These are phyloP conservation scores for Mohoua ochrocephala DNA, from an alignment of 2,113 vertebrate species.

Conservation along the genomic window DNA sequence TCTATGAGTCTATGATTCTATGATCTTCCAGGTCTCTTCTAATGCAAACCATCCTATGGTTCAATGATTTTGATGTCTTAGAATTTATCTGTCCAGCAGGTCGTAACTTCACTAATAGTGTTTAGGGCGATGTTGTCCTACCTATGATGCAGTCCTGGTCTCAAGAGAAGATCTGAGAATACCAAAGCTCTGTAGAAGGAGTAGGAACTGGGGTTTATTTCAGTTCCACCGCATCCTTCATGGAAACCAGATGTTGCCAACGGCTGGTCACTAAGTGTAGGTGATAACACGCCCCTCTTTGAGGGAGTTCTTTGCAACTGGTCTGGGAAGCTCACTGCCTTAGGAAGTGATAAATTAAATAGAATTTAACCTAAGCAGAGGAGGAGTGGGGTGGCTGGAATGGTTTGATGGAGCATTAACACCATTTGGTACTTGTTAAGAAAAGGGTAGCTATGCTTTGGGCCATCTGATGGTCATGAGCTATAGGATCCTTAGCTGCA, in stretches of 20 bases:
- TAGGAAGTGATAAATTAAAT: background rate
- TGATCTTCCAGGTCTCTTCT: background rate
- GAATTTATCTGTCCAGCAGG: background rate
- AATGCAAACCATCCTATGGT: background rate
- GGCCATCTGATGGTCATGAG: background rate
- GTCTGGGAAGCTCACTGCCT: background rate
- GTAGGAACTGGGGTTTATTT: background rate
- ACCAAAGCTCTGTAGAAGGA: background rate
- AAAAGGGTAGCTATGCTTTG: background rate
- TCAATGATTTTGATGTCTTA: background rate
- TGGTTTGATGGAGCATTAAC: background rate
- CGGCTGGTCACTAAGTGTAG: background rate
- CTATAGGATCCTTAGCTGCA: background rate
- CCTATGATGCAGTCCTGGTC: background rate
- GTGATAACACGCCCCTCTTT: background rate
- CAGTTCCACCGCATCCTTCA: background rate
- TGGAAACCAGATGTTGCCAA: background rate
- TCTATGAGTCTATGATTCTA: background rate
- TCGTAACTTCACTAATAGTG: background rate
- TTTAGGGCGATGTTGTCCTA: background rate
- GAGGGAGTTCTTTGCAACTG: background rate
- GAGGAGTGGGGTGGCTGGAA: background rate
- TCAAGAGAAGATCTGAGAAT: background rate
- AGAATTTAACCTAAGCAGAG: background rate
- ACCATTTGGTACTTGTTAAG: background rate